These are phyloP conservation scores for Drosophila niveifrons DNA, from an alignment of 2,888 invertebrate genomes.

Conservation along the genomic window DNA sequence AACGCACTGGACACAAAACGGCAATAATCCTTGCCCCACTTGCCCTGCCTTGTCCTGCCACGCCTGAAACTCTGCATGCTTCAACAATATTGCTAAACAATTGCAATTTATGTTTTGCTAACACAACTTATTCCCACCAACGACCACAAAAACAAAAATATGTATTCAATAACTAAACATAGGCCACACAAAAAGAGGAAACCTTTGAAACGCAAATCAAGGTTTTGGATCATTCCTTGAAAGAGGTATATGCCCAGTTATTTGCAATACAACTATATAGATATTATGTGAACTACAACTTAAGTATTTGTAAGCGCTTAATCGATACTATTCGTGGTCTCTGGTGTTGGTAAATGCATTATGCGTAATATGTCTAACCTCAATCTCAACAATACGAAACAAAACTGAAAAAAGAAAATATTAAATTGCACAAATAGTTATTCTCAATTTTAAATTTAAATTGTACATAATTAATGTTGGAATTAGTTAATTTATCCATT, in stretches of 20 bases:
- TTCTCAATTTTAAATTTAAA: slow-evolving; percentile 84
- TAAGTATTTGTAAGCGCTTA: slow-evolving; percentile 30
- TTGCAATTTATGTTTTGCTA: slow-evolving; percentile 50
- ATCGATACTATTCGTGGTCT: slow-evolving; percentile 54
- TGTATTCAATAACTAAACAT: slow-evolving; percentile 69
- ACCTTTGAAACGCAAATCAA: slow-evolving; percentile 96
- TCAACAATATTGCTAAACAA: slow-evolving; percentile 46
- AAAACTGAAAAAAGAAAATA: slow-evolving; percentile 75
- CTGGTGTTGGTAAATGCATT: slow-evolving; percentile 69
- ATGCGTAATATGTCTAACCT: slow-evolving; percentile 15
- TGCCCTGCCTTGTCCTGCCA: slow-evolving; percentile 21
- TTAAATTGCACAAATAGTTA: slow-evolving; percentile 85
- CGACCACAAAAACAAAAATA: slow-evolving; percentile 50
- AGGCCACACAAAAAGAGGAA: slow-evolving; percentile 98
- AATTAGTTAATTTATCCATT: slow-evolving; percentile 40
- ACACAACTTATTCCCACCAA: slow-evolving; percentile 49
- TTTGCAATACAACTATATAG: slow-evolving; percentile 20
- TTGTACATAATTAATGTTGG: slow-evolving; percentile 74
- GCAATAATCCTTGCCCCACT: slow-evolving; percentile 4
- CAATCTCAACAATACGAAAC: not conserved
- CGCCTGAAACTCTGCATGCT: slow-evolving; percentile 56
- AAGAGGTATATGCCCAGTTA: slow-evolving; percentile 91
- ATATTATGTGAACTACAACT: slow-evolving; percentile 12
- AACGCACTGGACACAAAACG: slow-evolving; percentile 45
- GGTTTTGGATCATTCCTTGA: slow-evolving; percentile 94